phyloP scores from a whole-genome alignment of 2,888 invertebrate genomes.

The Plutella xylostella region DNA sequence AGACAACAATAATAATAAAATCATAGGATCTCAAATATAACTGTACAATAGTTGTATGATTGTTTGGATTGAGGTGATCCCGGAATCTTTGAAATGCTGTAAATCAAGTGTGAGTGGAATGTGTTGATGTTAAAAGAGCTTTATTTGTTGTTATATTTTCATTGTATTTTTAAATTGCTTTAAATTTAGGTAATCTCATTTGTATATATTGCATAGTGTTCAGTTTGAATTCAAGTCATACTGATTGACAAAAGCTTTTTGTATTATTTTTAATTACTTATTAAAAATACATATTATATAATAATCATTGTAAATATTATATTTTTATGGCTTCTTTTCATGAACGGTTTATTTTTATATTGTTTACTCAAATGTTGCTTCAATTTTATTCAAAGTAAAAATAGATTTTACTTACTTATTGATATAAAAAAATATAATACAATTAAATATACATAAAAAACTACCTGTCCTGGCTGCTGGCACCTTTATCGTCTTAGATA shows the following conservation, averaged over 20 bases:
- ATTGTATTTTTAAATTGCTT: slow-evolving; percentile 13
- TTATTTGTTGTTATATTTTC: slow-evolving; percentile 24
- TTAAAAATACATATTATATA: too few relatives aligned
- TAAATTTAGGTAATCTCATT: slow-evolving; percentile 22
- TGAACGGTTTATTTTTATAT: slow-evolving; percentile 48
- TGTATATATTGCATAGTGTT: slow-evolving; percentile 19
- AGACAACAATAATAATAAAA: slow-evolving; percentile 43
- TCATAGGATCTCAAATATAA: slow-evolving; percentile 50
- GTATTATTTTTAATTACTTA: too few relatives aligned
- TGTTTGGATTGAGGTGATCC: slow-evolving; percentile 5
- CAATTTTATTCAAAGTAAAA: too few relatives aligned
- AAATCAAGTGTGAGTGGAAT: background rate
- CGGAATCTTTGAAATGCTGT: background rate
- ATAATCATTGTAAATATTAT: slow-evolving; percentile 49
- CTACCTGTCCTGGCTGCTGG: too few relatives aligned
- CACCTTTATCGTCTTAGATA: too few relatives aligned
- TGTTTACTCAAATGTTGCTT: slow-evolving; percentile 47
- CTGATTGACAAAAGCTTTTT: background rate
- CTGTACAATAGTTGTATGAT: slow-evolving; percentile 23
- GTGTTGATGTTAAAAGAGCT: slow-evolving; percentile 21
- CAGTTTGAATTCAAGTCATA: background rate
- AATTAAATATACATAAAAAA: too few relatives aligned
- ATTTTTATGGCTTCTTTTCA: slow-evolving; percentile 53
- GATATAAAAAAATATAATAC: too few relatives aligned
- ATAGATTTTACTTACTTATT: too few relatives aligned